Conservation (phyloP, 2,888 invertebrate species). For the Lycophotia porphyrea region DNA sequence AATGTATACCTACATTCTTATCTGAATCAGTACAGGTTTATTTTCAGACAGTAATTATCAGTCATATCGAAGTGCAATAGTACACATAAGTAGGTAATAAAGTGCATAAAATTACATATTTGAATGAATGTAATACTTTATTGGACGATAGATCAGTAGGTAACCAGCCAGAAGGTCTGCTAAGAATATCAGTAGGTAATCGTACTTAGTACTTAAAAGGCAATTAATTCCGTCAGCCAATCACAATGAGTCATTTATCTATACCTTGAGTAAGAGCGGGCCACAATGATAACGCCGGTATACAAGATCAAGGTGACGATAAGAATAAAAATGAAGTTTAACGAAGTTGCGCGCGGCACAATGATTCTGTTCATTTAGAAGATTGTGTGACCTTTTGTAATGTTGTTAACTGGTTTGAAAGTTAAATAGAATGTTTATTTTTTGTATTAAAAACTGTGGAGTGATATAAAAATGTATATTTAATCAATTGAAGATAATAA, state of each 20-base stretch:
- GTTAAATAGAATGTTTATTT: neutral
- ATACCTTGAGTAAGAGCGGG: constrained; percentile 16
- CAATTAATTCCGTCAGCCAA: constrained; percentile 6
- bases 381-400: constrained; percentile 6
- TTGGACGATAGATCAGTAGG: neutral
- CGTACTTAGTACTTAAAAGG: constrained; percentile 1
- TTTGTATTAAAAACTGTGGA: neutral
- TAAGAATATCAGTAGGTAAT: neutral
- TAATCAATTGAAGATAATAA: neutral
- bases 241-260: constrained; percentile 16
- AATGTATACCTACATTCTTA: too few relatives aligned
- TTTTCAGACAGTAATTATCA: constrained; percentile 1
- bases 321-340: constrained; percentile 33
- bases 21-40: neutral
- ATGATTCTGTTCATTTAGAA: constrained; percentile 22
- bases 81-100: neutral
- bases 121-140: neutral
- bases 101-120: neutral
- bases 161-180: constrained; percentile 2
- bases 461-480: too few relatives aligned
- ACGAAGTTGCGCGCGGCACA: constrained; percentile 30
- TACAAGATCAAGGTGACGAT: constrained; percentile 59
- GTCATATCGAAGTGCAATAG: neutral
- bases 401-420: neutral
- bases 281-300: constrained; percentile 33